Evolutionary conservation across 1,140 invertebrate genomes (phyloP).

Genomic region (Cotesia typhae): DNA sequence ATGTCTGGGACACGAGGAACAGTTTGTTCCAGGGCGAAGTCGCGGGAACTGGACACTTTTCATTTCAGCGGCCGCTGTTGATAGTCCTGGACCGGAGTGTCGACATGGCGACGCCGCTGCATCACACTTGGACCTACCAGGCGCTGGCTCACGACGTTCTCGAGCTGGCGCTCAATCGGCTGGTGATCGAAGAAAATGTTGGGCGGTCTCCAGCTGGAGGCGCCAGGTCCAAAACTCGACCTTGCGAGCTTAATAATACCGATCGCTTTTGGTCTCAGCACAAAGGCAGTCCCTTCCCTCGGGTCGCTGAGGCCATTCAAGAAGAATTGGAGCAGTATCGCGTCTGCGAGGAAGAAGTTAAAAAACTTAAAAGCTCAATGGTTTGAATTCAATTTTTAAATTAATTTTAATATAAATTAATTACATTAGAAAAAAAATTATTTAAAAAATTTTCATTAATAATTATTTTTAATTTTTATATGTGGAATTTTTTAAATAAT

Average conservation of each 20-base stretch:
- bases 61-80: slow-evolving; percentile 90
- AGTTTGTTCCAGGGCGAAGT: slow-evolving; percentile 92
- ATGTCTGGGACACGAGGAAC: slow-evolving; percentile 95
- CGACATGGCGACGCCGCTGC: slow-evolving; percentile 96
- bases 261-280: slow-evolving; percentile 94
- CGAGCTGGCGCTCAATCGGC: slow-evolving; percentile 88
- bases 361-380: slow-evolving; percentile 92
- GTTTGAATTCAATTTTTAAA: slow-evolving; percentile 50
- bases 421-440: neutral
- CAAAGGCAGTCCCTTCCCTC: slow-evolving; percentile 96
- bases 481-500: too few species aligned
- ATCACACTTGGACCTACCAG: slow-evolving; percentile 99
- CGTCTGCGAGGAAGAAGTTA: slow-evolving; percentile 95
- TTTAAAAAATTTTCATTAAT: slow-evolving; percentile 13
- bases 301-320: slow-evolving; percentile 97
- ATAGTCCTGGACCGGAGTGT: slow-evolving; percentile 94
- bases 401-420: neutral
- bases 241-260: slow-evolving; percentile 89
- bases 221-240: slow-evolving; percentile 78
- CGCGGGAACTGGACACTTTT: slow-evolving; percentile 76
- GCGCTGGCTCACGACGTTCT: slow-evolving; percentile 95
- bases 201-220: slow-evolving; percentile 68
- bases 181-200: slow-evolving; percentile 80
- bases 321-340: slow-evolving; percentile 95
- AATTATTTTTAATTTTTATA: too few species aligned